phyloP scores from a whole-genome alignment of 2,113 vertebrate genomes.

The Rhabdomys dilectus region DNA sequence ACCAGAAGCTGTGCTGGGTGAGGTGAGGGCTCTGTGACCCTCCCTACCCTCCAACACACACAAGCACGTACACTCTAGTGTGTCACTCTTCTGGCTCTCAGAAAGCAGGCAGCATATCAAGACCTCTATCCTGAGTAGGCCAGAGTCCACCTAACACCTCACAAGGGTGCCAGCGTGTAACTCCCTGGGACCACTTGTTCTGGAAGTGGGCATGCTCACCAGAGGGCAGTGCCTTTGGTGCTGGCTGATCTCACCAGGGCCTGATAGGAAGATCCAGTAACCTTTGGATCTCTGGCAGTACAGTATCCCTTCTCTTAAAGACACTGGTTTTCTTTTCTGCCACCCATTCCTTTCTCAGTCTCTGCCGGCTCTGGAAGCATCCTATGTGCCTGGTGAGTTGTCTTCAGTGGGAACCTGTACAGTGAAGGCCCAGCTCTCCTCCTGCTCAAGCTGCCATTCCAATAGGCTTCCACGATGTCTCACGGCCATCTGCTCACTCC shows the following conservation, averaged over 20 bases:
- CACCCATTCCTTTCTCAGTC: not conserved
- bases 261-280: not conserved
- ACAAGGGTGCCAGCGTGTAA: not conserved
- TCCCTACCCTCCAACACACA: not conserved
- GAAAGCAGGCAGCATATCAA: rapidly evolving
- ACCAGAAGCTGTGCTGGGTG: too few species aligned
- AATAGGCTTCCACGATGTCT: not conserved
- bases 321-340: not conserved
- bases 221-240: not conserved
- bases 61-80: not conserved
- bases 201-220: not conserved
- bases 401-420: not conserved
- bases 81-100: not conserved
- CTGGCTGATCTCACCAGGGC: not conserved
- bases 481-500: not conserved
- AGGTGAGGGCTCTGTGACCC: rapidly evolving
- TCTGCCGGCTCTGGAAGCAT: not conserved
- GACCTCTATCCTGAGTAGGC: not conserved
- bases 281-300: not conserved
- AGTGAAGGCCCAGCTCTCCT: not conserved
- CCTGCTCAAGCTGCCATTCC: not conserved
- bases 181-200: not conserved
- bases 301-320: not conserved
- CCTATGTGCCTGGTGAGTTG: too few species aligned
- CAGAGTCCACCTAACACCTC: too few species aligned